Evolutionary conservation across 2,888 invertebrate species (phyloP).

Genomic region (Eutolmus rufibarbis): DNA sequence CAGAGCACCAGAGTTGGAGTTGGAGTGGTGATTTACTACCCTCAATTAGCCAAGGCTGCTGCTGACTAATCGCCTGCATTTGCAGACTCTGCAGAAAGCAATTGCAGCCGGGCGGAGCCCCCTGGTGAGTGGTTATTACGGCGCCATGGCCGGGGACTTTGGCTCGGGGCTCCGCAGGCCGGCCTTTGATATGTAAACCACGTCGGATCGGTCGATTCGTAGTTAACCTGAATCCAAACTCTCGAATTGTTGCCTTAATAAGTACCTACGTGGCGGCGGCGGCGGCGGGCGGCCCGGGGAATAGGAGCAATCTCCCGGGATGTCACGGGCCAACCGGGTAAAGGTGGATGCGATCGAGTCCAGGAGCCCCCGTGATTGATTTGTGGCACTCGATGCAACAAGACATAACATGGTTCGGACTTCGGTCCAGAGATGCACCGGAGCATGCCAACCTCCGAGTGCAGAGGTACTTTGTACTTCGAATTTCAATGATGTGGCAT

Average conservation of each 20-base stretch:
- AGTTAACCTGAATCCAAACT: neutral
- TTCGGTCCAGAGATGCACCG: neutral
- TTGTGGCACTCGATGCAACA: neutral
- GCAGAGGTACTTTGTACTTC: neutral
- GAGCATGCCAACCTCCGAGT: neutral
- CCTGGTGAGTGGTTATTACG: conserved; percentile 13
- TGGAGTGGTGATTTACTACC: conserved; percentile 15
- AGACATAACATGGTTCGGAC: neutral
- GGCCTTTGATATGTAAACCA: conserved; percentile 1
- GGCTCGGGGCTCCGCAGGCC: neutral
- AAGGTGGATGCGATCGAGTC: neutral
- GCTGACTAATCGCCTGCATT: conserved; percentile 21
- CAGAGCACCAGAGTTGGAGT: neutral
- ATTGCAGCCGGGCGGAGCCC: neutral
- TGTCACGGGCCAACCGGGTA: neutral
- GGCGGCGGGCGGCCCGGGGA: neutral
- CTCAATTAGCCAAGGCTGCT: conserved; percentile 15
- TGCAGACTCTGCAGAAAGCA: conserved; percentile 14
- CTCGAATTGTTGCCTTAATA: neutral
- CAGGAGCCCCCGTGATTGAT: neutral
- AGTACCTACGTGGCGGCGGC: neutral
- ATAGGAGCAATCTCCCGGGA: neutral
- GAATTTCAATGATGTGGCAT: neutral
- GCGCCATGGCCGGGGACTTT: neutral
- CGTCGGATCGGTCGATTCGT: neutral